Conservation (phyloP, 2,113 vertebrate genomes). For the Eretmochelys imbricata region DNA sequence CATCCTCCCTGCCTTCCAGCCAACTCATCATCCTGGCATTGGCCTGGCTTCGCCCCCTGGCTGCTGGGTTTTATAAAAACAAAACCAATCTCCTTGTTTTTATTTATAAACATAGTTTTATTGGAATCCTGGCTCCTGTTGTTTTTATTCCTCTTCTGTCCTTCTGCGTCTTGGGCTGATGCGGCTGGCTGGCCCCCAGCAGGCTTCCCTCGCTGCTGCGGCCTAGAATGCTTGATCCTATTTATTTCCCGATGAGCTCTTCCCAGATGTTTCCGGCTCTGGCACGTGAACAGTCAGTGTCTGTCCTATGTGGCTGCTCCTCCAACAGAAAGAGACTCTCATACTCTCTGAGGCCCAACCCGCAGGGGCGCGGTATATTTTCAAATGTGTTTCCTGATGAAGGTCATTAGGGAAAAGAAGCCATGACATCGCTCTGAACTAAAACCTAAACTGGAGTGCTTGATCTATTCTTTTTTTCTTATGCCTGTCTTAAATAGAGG, state of each 20-base stretch:
- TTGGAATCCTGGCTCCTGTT: slow-evolving; percentile 71
- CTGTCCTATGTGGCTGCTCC: not conserved
- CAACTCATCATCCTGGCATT: not conserved
- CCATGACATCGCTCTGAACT: not conserved
- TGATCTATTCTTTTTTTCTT: not conserved
- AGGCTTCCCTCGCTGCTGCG: accelerated
- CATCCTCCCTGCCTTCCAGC: not conserved
- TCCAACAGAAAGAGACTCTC: not conserved
- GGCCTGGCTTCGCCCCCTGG: not conserved
- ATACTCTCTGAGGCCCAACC: not conserved
- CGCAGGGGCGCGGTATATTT: not conserved
- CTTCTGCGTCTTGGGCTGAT: accelerated
- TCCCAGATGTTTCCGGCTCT: no score
- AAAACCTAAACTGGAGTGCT: not conserved
- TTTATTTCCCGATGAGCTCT: no score
- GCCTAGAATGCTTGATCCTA: accelerated
- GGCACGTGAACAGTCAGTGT: accelerated
- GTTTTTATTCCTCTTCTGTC: not conserved
- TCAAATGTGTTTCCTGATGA: not conserved
- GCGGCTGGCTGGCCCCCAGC: accelerated
- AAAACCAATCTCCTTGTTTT: slow-evolving; percentile 79
- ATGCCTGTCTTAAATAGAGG: not conserved
- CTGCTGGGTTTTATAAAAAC: slow-evolving; percentile 77
- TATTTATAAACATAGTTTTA: slow-evolving; percentile 98
- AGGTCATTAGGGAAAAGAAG: not conserved